Base-by-base conservation (phyloP, 2,113 vertebrate genomes). In the Apteryx owenii region DNA sequence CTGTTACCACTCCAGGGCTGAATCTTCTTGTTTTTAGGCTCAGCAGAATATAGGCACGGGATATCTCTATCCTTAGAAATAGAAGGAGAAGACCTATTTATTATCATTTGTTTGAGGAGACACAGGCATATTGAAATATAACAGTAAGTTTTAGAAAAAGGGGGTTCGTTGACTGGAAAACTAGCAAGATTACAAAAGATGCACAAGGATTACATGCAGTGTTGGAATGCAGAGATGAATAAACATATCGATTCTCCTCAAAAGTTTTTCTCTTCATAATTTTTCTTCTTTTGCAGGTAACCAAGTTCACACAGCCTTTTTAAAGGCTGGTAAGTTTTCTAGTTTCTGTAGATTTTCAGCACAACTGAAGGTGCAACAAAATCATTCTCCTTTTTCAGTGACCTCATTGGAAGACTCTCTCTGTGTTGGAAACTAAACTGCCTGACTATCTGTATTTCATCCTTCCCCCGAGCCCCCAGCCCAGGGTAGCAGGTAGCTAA, bases 121-220 rank as follows among this genome's bases (percentile, higher is more conserved):
- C 3, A 64, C 40, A 84, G 4, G 3, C 3, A 16, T 58, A 44
- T 7, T 50, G 29, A 96, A 82, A 88, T 40, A n/a, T 5, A 51
- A 42, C 4, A 79, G 31, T 58, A 77, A 65, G 9, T 62, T 88
- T 58, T 33, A 81, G 64, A 58, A 73, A 48, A 81, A 62, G 2
- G 1, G 0, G 1, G 1, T 51, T 1, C 23, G 18, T 78, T 86
- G 31, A 7, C 14, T 21, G 71, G 18, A 87, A 89, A 71, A 51
- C 22, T 26, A 75, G 29, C 2, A 4, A 71, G 33, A 5, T 66
- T 71, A 50, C 0, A 0, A 8, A 48, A 80, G 9, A 42, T 73
- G 56, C 15, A 9, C 20, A 22, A 76, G 10, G 9, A 21, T 20
- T 92, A 83, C 25, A 23, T 40, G 8, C 11, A 46, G 26, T 76